These are phyloP conservation scores for Odocoileus virginianus DNA, from an alignment of 2,113 vertebrate genomes.

Conservation along the genomic window DNA sequence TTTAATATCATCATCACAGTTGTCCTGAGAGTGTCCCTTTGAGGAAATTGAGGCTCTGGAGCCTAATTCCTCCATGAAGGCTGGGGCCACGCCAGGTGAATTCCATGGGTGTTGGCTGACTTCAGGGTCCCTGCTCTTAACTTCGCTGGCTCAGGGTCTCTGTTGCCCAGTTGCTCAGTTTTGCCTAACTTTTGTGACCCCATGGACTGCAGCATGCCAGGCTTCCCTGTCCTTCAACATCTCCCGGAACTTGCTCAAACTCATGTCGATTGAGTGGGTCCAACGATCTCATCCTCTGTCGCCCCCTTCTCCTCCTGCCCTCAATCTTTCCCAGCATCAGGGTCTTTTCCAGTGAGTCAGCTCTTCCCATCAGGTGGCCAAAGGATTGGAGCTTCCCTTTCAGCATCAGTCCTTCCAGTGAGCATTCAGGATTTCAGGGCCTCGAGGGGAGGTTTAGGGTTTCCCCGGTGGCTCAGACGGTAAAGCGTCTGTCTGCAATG, in stretches of 20 bases:
- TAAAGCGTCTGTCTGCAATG: too few species aligned
- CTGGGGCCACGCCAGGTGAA: fast-evolving
- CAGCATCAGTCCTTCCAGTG: background rate
- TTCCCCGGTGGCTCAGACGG: too few species aligned
- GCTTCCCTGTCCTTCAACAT: background rate
- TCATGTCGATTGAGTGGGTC: background rate
- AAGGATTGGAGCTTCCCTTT: background rate
- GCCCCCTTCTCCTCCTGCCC: background rate
- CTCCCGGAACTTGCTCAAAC: background rate
- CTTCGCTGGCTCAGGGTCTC: background rate
- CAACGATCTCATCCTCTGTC: background rate
- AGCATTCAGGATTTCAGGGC: background rate
- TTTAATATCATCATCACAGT: fast-evolving
- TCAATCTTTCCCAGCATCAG: background rate
- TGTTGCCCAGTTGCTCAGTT: background rate
- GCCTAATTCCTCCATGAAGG: too few species aligned
- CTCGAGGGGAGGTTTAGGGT: background rate
- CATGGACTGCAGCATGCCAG: background rate
- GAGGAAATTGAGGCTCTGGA: background rate
- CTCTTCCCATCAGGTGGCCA: background rate
- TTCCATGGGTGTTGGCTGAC: background rate
- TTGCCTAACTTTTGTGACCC: background rate
- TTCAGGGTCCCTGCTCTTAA: too few species aligned
- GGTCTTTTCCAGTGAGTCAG: background rate
- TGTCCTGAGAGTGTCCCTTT: fast-evolving